Evolutionary conservation across 2,113 vertebrate genomes (phyloP).

Genomic region (Charadrius vociferus): DNA sequence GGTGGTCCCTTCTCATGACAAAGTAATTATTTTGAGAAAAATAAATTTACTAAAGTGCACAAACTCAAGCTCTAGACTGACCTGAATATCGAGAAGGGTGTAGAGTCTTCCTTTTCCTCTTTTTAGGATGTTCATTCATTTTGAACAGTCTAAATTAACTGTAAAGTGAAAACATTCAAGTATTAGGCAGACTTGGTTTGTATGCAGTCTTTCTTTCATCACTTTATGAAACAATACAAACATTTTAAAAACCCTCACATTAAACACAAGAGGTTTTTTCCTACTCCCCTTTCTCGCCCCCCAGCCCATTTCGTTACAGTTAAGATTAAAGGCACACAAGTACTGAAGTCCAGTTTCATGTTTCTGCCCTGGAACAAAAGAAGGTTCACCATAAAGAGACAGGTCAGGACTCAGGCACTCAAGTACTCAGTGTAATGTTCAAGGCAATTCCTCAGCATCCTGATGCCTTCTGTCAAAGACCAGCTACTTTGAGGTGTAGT

Average conservation of each 20-base stretch:
- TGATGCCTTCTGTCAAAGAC: not conserved
- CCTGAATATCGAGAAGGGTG: conserved; percentile 84
- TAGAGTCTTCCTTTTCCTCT: conserved; percentile 84
- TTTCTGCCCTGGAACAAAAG: not conserved
- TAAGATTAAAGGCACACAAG: not conserved
- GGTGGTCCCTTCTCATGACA: not conserved
- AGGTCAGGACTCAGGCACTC: not conserved
- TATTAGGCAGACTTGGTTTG: not conserved
- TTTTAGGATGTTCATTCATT: conserved; percentile 85
- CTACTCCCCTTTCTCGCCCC: not conserved
- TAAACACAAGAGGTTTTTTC: not conserved
- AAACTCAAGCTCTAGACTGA: conserved; percentile 16
- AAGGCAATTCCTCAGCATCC: not conserved
- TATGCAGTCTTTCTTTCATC: not conserved
- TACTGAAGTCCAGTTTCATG: not conserved
- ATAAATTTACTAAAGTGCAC: not conserved
- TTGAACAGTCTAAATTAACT: conserved; percentile 60
- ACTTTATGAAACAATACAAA: not conserved
- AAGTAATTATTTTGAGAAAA: not conserved
- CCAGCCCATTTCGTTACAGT: not conserved
- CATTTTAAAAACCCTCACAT: not conserved
- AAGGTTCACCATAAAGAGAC: not conserved
- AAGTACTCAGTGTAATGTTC: not conserved
- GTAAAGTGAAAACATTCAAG: not conserved
- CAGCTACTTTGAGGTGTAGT: not conserved